Percentiles rank a stretch among this genome's conserved stretches.
phyloP scores from a whole-genome alignment of 2,888 invertebrate species.

The Seira ritae region DNA sequence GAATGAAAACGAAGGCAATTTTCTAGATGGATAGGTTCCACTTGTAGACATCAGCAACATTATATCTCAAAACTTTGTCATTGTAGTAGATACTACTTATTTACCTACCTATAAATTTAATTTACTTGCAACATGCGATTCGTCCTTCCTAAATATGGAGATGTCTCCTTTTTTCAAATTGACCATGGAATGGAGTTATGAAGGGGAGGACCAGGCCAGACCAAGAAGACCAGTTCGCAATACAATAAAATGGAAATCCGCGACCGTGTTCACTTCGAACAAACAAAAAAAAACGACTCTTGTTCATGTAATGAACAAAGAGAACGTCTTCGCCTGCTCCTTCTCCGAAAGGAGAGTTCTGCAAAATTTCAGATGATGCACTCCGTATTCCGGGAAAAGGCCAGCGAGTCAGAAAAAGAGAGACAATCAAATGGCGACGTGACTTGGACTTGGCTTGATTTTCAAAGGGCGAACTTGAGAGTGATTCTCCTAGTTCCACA shows the following conservation, averaged over 20 bases:
- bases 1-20: background rate
- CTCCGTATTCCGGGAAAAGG: background rate
- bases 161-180: slow-evolving; percentile 4
- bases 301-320: too few species aligned
- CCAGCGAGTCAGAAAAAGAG: background rate
- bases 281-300: too few species aligned
- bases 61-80: too few species aligned
- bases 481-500: too few species aligned
- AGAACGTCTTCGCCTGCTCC: too few species aligned
- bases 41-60: too few species aligned
- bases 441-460: slow-evolving; percentile 14
- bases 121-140: background rate
- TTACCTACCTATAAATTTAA: slow-evolving; percentile 16
- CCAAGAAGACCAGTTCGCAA: background rate
- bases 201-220: too few species aligned
- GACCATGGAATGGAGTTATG: slow-evolving; percentile 11
- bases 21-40: background rate
- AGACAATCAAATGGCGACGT: slow-evolving; percentile 16
- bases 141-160: slow-evolving; percentile 16
- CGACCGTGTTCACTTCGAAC: too few species aligned
- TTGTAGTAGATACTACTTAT: too few species aligned
- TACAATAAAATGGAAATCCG: background rate
- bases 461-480: too few species aligned
- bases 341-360: too few species aligned
- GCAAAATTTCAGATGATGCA: background rate